phyloP scores from a whole-genome alignment of 2,113 vertebrate genomes.

The Ailurus styani region DNA sequence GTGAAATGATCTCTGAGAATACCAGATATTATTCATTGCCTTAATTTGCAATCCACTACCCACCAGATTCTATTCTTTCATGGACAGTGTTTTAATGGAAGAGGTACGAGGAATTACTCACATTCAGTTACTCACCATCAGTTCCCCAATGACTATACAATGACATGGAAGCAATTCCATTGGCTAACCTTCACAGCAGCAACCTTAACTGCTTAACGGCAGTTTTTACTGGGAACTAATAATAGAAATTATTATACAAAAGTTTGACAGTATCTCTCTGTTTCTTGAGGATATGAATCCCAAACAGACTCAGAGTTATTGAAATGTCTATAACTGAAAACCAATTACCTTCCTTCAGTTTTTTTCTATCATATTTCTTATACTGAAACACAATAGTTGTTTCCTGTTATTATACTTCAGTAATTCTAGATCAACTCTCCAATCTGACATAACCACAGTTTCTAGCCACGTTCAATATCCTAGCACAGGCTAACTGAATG shows the following conservation, averaged over 20 bases:
- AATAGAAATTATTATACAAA: slow-evolving; percentile 14
- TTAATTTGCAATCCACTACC: not conserved
- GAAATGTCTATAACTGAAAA: slow-evolving; percentile 18
- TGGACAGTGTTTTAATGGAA: not conserved
- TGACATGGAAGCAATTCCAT: not conserved
- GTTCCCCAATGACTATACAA: not conserved
- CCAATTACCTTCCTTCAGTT: not conserved
- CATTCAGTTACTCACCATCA: not conserved
- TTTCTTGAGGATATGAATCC: not conserved
- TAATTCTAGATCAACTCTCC: not conserved
- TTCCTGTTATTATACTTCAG: not conserved
- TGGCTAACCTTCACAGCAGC: not conserved
- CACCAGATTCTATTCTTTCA: not conserved
- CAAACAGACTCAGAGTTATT: not conserved
- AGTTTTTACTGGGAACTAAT: not conserved
- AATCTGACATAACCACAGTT: not conserved
- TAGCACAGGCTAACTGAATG: not conserved
- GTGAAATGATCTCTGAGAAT: not conserved
- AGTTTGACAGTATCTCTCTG: not conserved
- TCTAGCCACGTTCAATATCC: not conserved
- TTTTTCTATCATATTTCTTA: not conserved
- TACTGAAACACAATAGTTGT: not conserved
- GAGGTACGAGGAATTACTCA: not conserved
- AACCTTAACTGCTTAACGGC: not conserved
- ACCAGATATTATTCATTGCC: not conserved